Base-by-base conservation (phyloP, 2,888 invertebrate genomes). In the Drosophila buzzatii region DNA sequence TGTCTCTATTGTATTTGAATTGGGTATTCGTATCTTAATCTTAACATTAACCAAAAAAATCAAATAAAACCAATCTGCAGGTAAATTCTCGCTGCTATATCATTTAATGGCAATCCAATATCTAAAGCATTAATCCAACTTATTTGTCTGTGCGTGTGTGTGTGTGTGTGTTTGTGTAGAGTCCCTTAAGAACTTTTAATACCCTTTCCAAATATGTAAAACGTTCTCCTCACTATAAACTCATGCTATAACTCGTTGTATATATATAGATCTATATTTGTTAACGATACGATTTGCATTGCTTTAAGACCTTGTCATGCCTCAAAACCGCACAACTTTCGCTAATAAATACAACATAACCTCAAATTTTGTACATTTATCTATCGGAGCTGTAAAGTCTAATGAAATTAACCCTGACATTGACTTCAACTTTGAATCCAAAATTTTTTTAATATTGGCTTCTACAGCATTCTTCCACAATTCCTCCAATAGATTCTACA, bases 51-150 rank as follows among this genome's bases (percentile, higher is more conserved):
- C 20, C 8, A 27, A 27, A 27, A 27, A 27, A 6, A 27, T 6
- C 5, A 27, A 27, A 27, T 27, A 39, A 53, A 78, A 78, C 56
- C 72, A 61, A 86, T 73, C 80, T 78, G 81, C 85, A 85, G 85
- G 85, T 85, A 85, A 85, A 88, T 88, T 88, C 73, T 68, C 67
- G 79, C 70, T 59, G 64, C 78, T 76, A 63, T 66, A 65, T 62
- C 61, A 61, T 61, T 41, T 60, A 72, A 74, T 71, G 66, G 65
- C 79, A 68, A 67, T 45, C 27, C 37, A 71, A 70, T 39, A 58
- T 16, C 49, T 69, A 51, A 51, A 39, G 9, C 12, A 70, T 20
- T 14, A 44, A 70, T 59, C 71, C 62, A 59, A 61, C 73, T 65
- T 49, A 41, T 41, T 41, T 41, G 41, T 56, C 49, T 60, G 27